A percentile compares a stretch with the other conserved stretches of the same genome.
These are phyloP conservation scores for Actenoides lindsayi DNA, from an alignment of 2,113 vertebrate species.

Conservation along the genomic window DNA sequence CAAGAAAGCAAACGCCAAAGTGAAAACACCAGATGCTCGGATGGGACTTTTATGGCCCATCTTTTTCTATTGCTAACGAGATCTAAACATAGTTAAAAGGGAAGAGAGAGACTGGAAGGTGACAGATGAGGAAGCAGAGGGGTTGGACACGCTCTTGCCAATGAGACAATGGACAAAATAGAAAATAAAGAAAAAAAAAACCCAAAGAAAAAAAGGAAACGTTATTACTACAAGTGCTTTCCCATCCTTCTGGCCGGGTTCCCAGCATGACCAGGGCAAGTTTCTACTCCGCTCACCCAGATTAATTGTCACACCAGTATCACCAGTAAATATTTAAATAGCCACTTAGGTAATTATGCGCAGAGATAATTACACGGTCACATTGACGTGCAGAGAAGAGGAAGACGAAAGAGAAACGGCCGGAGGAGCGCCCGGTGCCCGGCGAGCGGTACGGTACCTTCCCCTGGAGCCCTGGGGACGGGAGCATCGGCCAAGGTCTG, in stretches of 20 bases:
- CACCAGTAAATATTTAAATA: neutral
- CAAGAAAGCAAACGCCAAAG: neutral
- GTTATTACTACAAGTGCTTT: neutral
- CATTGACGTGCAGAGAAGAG: neutral
- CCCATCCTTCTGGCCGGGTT: neutral
- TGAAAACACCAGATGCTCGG: neutral
- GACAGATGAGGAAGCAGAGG: neutral
- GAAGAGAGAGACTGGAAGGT: rapidly evolving
- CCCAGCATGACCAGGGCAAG: neutral
- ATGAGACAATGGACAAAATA: neutral
- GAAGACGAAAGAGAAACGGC: neutral
- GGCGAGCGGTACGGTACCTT: neutral
- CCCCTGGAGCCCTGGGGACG: neutral
- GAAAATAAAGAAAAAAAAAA: neutral
- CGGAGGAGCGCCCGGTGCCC: neutral
- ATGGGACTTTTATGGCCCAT: neutral
- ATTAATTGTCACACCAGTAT: neutral
- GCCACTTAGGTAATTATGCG: neutral
- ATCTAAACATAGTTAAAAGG: neutral
- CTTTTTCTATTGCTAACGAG: neutral
- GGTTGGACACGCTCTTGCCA: neutral
- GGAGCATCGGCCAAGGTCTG: neutral
- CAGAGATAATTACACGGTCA: neutral
- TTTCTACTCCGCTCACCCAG: neutral
- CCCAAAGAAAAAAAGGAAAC: neutral